Conservation (phyloP, 2,888 invertebrate species). For the Drosophila nr. fundita region DNA sequence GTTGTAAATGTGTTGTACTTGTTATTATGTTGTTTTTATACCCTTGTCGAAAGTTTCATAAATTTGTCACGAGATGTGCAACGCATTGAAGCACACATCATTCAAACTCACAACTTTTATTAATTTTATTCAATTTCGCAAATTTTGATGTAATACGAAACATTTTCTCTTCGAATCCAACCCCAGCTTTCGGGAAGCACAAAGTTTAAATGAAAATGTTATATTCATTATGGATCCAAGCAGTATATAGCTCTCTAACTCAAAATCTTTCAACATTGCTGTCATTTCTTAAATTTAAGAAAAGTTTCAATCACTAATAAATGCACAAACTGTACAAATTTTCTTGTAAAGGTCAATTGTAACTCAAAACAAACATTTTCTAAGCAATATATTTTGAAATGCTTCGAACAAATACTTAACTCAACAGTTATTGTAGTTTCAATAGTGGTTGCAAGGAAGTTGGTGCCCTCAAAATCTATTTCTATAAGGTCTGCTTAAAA, state of each 20-base stretch:
- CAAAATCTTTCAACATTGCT: neutral
- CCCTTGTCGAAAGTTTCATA: slow-evolving; percentile 30
- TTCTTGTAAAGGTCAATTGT: neutral
- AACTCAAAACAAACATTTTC: neutral
- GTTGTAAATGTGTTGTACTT: slow-evolving; percentile 15
- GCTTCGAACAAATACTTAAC: neutral
- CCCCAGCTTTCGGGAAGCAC: neutral
- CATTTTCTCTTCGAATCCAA: neutral
- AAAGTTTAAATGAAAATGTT: neutral
- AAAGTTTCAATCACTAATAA: neutral
- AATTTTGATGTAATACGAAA: neutral
- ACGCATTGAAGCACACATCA: neutral
- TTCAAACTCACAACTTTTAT: neutral
- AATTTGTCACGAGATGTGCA: slow-evolving; percentile 6
- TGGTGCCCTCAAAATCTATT: neutral
- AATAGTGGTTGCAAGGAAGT: neutral
- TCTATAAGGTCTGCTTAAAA: neutral
- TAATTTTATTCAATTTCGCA: neutral
- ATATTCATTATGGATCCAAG: neutral
- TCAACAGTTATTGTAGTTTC: neutral
- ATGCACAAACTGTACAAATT: neutral
- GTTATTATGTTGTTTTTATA: slow-evolving; percentile 36
- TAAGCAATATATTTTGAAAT: neutral
- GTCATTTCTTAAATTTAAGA: neutral
- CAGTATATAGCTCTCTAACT: neutral